Conservation (phyloP, 2,113 vertebrate genomes). For the Tapirus terrestris region DNA sequence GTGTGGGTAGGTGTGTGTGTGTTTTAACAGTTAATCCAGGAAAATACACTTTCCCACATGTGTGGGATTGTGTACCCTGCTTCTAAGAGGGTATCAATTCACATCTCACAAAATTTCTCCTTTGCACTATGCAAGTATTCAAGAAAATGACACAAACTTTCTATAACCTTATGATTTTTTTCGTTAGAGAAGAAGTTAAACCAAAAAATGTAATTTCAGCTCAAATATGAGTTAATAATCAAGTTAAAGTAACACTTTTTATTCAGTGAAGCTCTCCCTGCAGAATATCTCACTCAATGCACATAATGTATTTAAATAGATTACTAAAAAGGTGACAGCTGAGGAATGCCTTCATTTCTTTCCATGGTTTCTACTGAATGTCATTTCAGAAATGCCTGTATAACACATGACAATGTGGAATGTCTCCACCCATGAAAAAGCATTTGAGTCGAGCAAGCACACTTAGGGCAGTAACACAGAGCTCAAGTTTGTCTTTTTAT, state of each 20-base stretch:
- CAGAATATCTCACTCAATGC: neutral
- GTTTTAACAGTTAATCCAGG: neutral
- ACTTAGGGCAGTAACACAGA: slow-evolving; percentile 52
- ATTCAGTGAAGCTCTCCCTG: neutral
- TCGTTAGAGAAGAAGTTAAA: slow-evolving; percentile 1
- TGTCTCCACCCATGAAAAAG: slow-evolving; percentile 88
- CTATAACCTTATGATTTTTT: neutral
- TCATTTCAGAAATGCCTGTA: slow-evolving; percentile 91
- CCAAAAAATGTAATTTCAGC: neutral
- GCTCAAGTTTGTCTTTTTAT: slow-evolving; percentile 78
- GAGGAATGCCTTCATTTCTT: slow-evolving; percentile 91
- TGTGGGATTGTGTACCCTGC: too few relatives aligned
- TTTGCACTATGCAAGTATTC: slow-evolving; percentile 5
- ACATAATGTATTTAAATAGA: slow-evolving; percentile 66
- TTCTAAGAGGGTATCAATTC: slow-evolving; percentile 1
- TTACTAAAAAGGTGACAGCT: slow-evolving; percentile 91
- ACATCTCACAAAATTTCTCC: slow-evolving; percentile 48
- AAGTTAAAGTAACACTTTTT: slow-evolving; percentile 35
- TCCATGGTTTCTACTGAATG: slow-evolving; percentile 90
- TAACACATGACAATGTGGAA: slow-evolving; percentile 89
- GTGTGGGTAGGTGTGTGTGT: neutral
- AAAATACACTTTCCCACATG: slow-evolving; percentile 8
- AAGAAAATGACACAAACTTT: slow-evolving; percentile 21
- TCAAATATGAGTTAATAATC: slow-evolving; percentile 37
- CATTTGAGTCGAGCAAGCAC: slow-evolving; percentile 70